A percentile compares a stretch with the other conserved stretches of the same genome.
phyloP scores from a whole-genome alignment of 2,888 invertebrate species.

The Lissonota sp. region DNA sequence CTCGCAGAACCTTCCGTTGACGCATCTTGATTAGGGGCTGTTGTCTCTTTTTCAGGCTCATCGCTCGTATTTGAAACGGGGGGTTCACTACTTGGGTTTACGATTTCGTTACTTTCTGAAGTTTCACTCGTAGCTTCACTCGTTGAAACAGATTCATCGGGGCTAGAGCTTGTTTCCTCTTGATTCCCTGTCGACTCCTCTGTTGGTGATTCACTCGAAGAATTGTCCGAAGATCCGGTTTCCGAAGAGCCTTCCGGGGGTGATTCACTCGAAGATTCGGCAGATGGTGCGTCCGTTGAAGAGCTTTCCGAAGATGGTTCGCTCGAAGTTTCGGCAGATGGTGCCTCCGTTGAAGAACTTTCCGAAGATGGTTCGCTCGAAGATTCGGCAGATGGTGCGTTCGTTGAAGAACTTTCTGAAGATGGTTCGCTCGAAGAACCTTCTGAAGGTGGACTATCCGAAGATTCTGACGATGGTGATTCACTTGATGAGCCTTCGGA shows the following conservation, averaged over 20 bases:
- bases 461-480: not conserved
- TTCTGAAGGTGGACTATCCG: conserved; percentile 10
- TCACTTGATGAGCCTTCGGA: conserved; percentile 1
- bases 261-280: conserved; percentile 22
- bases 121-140: conserved; percentile 12
- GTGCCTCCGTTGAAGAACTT: not conserved
- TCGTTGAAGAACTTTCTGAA: not conserved
- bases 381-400: conserved; percentile 14
- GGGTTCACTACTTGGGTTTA: not conserved
- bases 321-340: conserved; percentile 17
- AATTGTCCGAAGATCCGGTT: conserved; percentile 10
- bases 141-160: conserved; percentile 1
- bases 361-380: conserved; percentile 22
- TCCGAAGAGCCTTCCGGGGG: conserved; percentile 16
- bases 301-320: conserved; percentile 5
- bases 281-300: too few species aligned
- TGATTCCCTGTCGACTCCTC: not conserved
- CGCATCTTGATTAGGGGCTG: not conserved
- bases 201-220: conserved; percentile 26
- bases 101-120: conserved; percentile 8
- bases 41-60: not conserved
- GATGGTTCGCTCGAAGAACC: conserved; percentile 1
- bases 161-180: not conserved
- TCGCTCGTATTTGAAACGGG: not conserved
- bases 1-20: conserved; percentile 10